Evolutionary conservation across 2,888 invertebrate genomes (phyloP).

Genomic region (Aradus depressus): DNA sequence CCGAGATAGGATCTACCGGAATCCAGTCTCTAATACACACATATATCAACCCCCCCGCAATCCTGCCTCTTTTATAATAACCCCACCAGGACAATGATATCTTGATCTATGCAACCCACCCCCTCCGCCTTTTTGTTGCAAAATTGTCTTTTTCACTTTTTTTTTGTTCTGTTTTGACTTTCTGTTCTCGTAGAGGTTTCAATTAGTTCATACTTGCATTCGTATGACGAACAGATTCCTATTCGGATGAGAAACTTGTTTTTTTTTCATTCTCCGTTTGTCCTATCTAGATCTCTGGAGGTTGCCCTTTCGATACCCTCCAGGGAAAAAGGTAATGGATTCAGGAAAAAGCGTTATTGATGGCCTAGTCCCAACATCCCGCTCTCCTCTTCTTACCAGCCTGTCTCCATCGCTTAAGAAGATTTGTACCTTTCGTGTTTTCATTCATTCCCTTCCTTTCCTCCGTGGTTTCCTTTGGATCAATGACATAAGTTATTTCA

Average conservation of each 20-base stretch:
- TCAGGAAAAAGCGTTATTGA: conserved; percentile 14
- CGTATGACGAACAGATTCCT: too few species aligned
- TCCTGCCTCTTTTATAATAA: conserved; percentile 11
- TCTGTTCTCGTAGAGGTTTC: background rate
- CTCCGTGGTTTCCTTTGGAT: background rate
- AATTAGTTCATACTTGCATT: conserved; percentile 10
- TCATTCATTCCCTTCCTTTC: conserved; percentile 9
- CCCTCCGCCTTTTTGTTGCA: background rate
- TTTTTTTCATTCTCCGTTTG: too few species aligned
- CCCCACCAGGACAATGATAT: conserved; percentile 14
- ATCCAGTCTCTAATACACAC: conserved; percentile 17
- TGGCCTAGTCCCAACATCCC: background rate
- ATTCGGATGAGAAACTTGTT: too few species aligned
- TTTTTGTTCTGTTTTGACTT: conserved; percentile 2
- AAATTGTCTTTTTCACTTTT: conserved; percentile 5
- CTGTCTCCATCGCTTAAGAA: conserved; percentile 1
- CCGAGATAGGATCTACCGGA: conserved; percentile 17
- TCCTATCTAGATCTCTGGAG: too few species aligned
- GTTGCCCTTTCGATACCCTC: too few species aligned
- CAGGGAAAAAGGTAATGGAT: conserved; percentile 8
- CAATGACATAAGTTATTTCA: background rate
- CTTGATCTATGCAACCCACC: conserved; percentile 14
- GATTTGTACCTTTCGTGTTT: conserved; percentile 15
- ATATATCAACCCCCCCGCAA: conserved; percentile 16
- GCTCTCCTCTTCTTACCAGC: conserved; percentile 10